A percentile compares a stretch with the other conserved stretches of the same genome.
phyloP scores from a whole-genome alignment of 2,797 vertebrate species.

The Takifugu ocellatus region DNA sequence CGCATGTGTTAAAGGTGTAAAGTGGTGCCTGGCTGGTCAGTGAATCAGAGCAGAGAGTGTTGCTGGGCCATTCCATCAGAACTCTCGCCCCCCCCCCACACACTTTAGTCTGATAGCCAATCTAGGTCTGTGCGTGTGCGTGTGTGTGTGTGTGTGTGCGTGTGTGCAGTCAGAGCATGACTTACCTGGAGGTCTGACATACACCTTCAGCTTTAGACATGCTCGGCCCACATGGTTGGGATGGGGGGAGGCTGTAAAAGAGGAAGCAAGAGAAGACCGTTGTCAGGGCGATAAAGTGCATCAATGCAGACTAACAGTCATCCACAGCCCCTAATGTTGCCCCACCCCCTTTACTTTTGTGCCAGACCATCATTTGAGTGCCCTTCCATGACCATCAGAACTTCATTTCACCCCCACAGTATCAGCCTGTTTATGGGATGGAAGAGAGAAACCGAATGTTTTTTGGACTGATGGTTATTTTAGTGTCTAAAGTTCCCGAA shows the following conservation, averaged over 20 bases:
- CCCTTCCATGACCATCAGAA: too few relatives aligned
- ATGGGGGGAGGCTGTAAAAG: slow-evolving; percentile 76
- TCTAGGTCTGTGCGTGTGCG: slow-evolving; percentile 48
- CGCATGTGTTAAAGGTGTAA: slow-evolving; percentile 45
- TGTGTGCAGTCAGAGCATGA: slow-evolving; percentile 53
- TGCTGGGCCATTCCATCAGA: slow-evolving; percentile 64
- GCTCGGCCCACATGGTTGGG: slow-evolving; percentile 80
- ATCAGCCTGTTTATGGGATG: neutral
- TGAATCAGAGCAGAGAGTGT: slow-evolving; percentile 68
- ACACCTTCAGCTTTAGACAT: slow-evolving; percentile 82
- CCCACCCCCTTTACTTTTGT: too few relatives aligned
- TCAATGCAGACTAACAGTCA: neutral
- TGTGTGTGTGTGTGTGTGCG: slow-evolving; percentile 20
- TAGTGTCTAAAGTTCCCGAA: slow-evolving; percentile 18
- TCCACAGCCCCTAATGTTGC: too few relatives aligned
- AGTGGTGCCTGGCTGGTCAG: slow-evolving; percentile 58
- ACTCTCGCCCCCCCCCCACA: slow-evolving; percentile 53
- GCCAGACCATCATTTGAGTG: too few relatives aligned
- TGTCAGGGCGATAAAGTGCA: slow-evolving; percentile 12
- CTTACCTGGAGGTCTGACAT: slow-evolving; percentile 81
- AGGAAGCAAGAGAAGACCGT: slow-evolving; percentile 45
- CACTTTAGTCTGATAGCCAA: slow-evolving; percentile 67
- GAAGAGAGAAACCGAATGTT: neutral
- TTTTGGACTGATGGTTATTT: neutral
- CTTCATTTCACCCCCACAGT: too few relatives aligned